Evolutionary conservation across 1,140 invertebrate species (phyloP), one percentile per base, ranked within the genome.

Genomic region (Phymorhynchus buccinoides): DNA sequence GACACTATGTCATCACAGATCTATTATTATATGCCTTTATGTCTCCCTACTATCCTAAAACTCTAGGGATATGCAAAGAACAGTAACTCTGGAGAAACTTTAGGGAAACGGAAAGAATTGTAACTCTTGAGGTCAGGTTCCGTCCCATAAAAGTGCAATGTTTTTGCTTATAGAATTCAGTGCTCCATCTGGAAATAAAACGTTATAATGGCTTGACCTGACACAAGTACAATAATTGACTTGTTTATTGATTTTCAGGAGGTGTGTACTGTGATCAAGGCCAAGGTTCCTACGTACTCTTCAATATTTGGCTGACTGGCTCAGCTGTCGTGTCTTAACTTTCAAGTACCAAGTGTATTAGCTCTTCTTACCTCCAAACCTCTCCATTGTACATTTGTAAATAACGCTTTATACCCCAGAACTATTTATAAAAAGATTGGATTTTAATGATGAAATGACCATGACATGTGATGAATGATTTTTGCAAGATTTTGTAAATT

Each of bases 281-380:
- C 89, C 16, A 92, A 92, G 85, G 87, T 92, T 75, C 92, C 92
- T 84, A 92, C 92, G 16, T 92, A 92, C 81, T 91, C 89, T 14
- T 91, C 91, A 12, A 90, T 92, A 85, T 91, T 89, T 87, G 85
- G 84, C 79, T 92, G 88, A 90, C n/a, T 66, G 52, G 0, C 22
- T 1, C 56, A 62, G 56, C 56, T 9, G 56, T 27, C n/a, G n/a
- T 9, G 22, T 62, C 56, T 18, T 27, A 62, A 4, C 56, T 62
- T 9, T 52, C n/a, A 52, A 52, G 22, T 2, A 18, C 22, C 48
- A 52, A 52, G 12, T 52, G 48, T 18, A 52, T 48, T 18, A 48
- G 44, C 18, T 18, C 44, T 48, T 48, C 56, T 62, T 12, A 27
- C n/a, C 18, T 48, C 14, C 22, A 27, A 4, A 62, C 22, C 22